Base-by-base conservation (phyloP, 1,140 invertebrate genomes). In the Brachionus asplanchnoidis region DNA sequence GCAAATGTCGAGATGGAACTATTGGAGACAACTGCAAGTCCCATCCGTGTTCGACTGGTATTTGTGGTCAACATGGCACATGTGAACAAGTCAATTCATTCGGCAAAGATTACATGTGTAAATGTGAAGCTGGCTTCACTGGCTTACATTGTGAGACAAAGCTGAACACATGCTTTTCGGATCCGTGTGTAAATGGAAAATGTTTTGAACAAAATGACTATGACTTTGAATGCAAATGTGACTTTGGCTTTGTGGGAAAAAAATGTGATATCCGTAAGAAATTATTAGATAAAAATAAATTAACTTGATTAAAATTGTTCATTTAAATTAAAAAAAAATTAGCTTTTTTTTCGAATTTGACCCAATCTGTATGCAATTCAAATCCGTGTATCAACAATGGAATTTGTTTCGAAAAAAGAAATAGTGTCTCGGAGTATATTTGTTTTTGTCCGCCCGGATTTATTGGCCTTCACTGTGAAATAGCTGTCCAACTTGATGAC, bases 381-480 rank as follows among this genome's bases (percentile, higher is more conserved):
- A 78, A 78, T 40, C 87, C 87, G 0, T 88, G 87, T 85, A 40
- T 75, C 12, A 87, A 88, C 73, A 86, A 86, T 40, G 88, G 87
- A 20, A 86, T 86, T 0, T 88, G 88, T 78, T 32, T 73, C 1
- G 87, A 88, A 53, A 78, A 60, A 26, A 56, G 87, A 7, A 87
- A 87, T 44, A 85, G 86, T n/a, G 86, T 46, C 87, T 83, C 82
- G 12, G 26, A 68, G 17, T 84, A 77, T 50, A 32, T 23, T 0
- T 89, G 88, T 85, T 79, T 86, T 17, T 89, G 88, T 87, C 80
- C 87, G 12, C 40, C 78, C n/a, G 84, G 85, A 11, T 88, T 86
- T 79, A 87, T 86, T 36, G 88, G 88, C 9, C 65, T 70, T 11
- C 53, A 86, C 12, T 90, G 89, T 87, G 65, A 84, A 75, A 53